Base-by-base conservation (phyloP, 2,888 invertebrate genomes). In the Lepidocyrtoides sp. region DNA sequence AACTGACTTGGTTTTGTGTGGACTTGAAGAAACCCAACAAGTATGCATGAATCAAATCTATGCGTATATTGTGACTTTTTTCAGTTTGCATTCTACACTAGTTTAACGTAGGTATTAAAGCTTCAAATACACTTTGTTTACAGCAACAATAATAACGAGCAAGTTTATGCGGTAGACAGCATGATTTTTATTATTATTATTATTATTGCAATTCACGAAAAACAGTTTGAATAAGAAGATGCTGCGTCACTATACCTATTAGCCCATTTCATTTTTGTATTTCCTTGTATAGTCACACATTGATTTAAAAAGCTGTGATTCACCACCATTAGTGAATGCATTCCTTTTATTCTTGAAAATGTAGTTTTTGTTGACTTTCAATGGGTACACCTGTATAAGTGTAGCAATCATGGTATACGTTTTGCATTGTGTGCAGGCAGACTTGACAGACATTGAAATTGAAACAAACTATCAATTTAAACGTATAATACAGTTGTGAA, bases 21-120 rank as follows among this genome's bases (percentile, higher is more conserved):
- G 75, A 69, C 48, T 66, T 87, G 63, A 87, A n/a, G n/a, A n/a
- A 72, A 83, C 72, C 83, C 48, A 77, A 75, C 51, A 83, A 51
- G 44, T 51, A 32, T 72, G 88, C 72, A 54, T 69, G 17, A n/a
- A n/a, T n/a, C 10, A 54, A 36, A n/a, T n/a, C 60, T 60, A 63
- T 63, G 12, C 12, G 69, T 20, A 3, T 69, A 41, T 17, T 41
- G 32, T 72, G 20, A 69, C 14, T 72, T 69, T 81, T 88, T 29
- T 51, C 44, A 20, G 36, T 36, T 7, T 36, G 36, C 36, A 7
- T 36, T 36, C 36, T 36, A 36, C 36, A 36, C 36, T 17, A 69
- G 36, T 44, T 14, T 66, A 63, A 2, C 23, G 2, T 36, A 44
- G 20, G 44, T 44, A 17, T 44, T 23, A 7, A 69, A 3, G 23